These are phyloP conservation scores for Philaethria dido DNA, from an alignment of 2,888 invertebrate species.

Conservation along the genomic window DNA sequence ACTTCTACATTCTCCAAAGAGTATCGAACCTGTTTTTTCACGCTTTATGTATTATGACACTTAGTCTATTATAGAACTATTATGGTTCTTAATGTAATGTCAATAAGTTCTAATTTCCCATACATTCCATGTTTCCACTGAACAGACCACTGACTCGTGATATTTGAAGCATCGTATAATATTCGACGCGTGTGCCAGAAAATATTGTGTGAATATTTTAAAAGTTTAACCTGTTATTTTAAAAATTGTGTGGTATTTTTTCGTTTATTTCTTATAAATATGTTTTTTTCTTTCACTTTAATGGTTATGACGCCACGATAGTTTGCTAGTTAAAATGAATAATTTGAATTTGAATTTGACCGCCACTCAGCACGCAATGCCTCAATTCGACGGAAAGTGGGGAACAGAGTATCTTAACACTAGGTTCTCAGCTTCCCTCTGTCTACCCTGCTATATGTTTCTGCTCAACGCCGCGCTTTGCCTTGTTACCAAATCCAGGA, in stretches of 20 bases:
- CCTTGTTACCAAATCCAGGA: too few species aligned
- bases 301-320: too few species aligned
- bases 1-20: background rate
- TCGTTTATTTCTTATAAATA: background rate
- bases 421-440: too few species aligned
- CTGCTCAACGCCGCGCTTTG: too few species aligned
- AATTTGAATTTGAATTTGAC: too few species aligned
- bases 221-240: slow-evolving; percentile 19
- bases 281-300: too few species aligned
- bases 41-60: background rate
- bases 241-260: background rate
- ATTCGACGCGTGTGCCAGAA: slow-evolving; percentile 16
- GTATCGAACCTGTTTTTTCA: slow-evolving; percentile 13
- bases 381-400: too few species aligned
- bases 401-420: too few species aligned
- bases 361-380: too few species aligned
- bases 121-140: background rate
- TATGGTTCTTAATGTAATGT: background rate
- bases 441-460: too few species aligned
- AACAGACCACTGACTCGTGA: slow-evolving; percentile 20
- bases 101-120: background rate
- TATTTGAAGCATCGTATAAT: slow-evolving; percentile 22
- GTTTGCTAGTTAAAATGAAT: too few species aligned
- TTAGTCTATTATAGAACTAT: too few species aligned
- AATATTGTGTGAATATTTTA: slow-evolving; percentile 23